Evolutionary conservation across 2,113 vertebrate species (phyloP), one percentile per base, ranked within the genome.

Genomic region (Vireo altiloquus): DNA sequence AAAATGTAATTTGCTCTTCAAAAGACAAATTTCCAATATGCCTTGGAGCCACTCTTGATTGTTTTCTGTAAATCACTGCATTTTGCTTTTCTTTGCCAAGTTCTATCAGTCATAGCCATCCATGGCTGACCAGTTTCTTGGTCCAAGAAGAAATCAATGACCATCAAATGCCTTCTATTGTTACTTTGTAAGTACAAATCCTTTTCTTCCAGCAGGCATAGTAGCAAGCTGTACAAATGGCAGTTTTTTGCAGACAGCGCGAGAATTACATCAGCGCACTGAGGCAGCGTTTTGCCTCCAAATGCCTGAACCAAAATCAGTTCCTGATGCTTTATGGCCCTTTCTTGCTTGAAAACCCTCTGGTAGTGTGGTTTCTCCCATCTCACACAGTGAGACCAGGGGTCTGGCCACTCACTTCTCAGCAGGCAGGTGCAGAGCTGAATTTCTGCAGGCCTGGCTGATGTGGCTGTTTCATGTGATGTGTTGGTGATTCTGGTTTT

Each of bases 131-230:
- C 47, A 42, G 60, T 80, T 77, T 77, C 56, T 85, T 6, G 2
- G 33, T 82, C 90, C 75, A 85, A 80, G 52, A 92, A 91, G 50
- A 88, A 95, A 95, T 94, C 65, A 46, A 30, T 95, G 71, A 66
- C 56, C 68, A 90, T 81, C 56, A 90, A 74, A 88, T 47, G 68
- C 64, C 91, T 94, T 91, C 66, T 86, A 4, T 66, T 87, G 64
- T 89, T 93, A 75, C 57, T 89, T 89, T 56, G 68, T n/a, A 77
- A 56, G 86, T 47, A 65, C 42, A 80, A 86, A 74, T 39, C 33
- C 28, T 90, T 72, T 86, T 70, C 64, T 82, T 74, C 79, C 82
- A 90, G 75, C 75, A 65, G 54, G 19, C 23, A 0, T 31, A 50
- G 84, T 2, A 88, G 68, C 71, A 78, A 77, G 59, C 19, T 25